A percentile compares a stretch with the other conserved stretches of the same genome.
Conservation (phyloP, 2,113 vertebrate species). For the Azemiops feae region DNA sequence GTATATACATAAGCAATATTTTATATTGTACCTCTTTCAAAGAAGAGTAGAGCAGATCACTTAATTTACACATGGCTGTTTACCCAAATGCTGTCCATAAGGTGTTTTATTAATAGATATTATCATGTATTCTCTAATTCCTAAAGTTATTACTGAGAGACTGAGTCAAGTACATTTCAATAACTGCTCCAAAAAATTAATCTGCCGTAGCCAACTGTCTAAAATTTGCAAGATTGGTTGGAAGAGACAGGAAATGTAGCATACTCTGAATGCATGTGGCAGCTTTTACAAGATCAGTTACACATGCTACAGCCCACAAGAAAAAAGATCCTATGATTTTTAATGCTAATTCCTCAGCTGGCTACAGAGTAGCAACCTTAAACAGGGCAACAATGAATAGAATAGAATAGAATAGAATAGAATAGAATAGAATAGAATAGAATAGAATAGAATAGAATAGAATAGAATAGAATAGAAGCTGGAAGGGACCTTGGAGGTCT, state of each 20-base stretch:
- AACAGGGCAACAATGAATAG: neutral
- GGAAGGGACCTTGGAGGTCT: too few relatives aligned
- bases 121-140: neutral
- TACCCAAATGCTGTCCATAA: neutral
- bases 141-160: neutral
- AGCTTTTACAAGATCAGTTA: neutral
- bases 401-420: too few relatives aligned
- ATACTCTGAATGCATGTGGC: neutral
- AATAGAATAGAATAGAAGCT: too few relatives aligned
- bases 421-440: too few relatives aligned
- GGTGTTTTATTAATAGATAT: neutral
- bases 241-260: neutral
- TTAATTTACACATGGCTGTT: neutral
- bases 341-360: slow-evolving; percentile 1
- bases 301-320: neutral
- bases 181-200: neutral
- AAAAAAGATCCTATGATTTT: neutral
- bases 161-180: neutral
- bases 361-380: slow-evolving; percentile 7
- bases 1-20: neutral
- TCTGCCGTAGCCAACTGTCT: neutral
- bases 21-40: neutral
- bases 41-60: neutral
- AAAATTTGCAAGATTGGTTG: neutral
- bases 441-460: too few relatives aligned